Evolutionary conservation across 2,888 invertebrate species (phyloP), one percentile per base, ranked within the genome.

Genomic region (Mythimna loreyi): DNA sequence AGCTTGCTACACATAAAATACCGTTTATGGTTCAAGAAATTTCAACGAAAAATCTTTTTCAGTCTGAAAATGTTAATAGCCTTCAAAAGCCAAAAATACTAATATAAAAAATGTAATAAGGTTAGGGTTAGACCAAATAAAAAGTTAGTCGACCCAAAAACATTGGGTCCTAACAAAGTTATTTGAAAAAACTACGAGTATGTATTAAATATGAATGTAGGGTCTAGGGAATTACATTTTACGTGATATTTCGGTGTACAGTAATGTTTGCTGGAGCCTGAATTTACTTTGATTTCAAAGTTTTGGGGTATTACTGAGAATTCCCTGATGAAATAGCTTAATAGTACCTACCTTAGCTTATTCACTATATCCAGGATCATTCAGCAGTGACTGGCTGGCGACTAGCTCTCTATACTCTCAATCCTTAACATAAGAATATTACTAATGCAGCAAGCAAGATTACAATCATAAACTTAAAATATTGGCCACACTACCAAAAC

Each of bases 401-500:
- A 25, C 50, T 25, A 13, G n/a, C 5, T 3, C 21, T 19, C 1
- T 5, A 4, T 7, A 43, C n/a, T 7, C 3, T 36, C 21, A 56
- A 36, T 21, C 2, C 36, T 56, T 6, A 16, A 16, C 1, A 53
- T n/a, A 33, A 30, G 11, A 21, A 13, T 7, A 23, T 19, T 21
- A 0, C 19, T 1, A 13, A 25, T 11, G 3, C 33, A 47, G 2
- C 33, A 47, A 40, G 21, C 47, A 59, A 21, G 11, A 19, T 7
- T 8, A 4, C 13, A 55, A 21, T 21, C 36, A 55, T 59, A 50
- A 49, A 45, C n/a, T 3, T 2, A n/a, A 25, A 68, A 62, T 23
- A 58, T 53, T 50, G 40, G 33, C 33, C 53, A 59, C 55, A 62
- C 50, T 55, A 55, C 25, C 47, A 11, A 36, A 61, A 50, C 45